phyloP scores from a whole-genome alignment of 1,140 invertebrate species.

The Heterodera schachtii region DNA sequence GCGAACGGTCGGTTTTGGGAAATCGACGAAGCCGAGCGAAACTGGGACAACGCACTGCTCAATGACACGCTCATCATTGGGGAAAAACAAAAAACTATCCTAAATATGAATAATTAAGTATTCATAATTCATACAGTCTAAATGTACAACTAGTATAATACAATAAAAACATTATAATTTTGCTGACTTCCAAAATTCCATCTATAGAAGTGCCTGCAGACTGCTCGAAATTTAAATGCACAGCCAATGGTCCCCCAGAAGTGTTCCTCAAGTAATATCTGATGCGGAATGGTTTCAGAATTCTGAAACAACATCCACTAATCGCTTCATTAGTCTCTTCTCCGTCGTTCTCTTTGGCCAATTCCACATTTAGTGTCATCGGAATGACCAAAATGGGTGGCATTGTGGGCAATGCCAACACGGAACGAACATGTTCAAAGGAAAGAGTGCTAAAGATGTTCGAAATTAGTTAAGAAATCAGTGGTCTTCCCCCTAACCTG shows the following conservation, averaged over 20 bases:
- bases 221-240: not conserved
- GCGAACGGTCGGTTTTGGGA: constrained; percentile 5
- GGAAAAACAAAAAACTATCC: constrained; percentile 18
- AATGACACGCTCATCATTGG: not conserved
- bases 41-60: constrained; percentile 7
- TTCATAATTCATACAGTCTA: no score
- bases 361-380: constrained; percentile 17
- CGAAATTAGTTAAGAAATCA: not conserved
- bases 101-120: not conserved
- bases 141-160: not conserved
- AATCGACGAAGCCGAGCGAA: not conserved
- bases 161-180: not conserved
- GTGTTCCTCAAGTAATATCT: constrained; percentile 3
- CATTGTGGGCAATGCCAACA: constrained; percentile 4
- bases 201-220: not conserved
- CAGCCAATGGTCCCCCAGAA: not conserved
- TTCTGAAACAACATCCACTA: not conserved
- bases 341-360: not conserved
- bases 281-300: not conserved
- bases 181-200: not conserved
- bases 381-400: constrained; percentile 3
- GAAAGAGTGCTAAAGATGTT: not conserved
- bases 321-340: not conserved
- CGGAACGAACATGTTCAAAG: constrained; percentile 24
- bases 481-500: not conserved